A percentile compares a stretch with the other conserved stretches of the same genome.
phyloP scores from a whole-genome alignment of 2,888 invertebrate genomes.

The Chrysolina haemoptera region DNA sequence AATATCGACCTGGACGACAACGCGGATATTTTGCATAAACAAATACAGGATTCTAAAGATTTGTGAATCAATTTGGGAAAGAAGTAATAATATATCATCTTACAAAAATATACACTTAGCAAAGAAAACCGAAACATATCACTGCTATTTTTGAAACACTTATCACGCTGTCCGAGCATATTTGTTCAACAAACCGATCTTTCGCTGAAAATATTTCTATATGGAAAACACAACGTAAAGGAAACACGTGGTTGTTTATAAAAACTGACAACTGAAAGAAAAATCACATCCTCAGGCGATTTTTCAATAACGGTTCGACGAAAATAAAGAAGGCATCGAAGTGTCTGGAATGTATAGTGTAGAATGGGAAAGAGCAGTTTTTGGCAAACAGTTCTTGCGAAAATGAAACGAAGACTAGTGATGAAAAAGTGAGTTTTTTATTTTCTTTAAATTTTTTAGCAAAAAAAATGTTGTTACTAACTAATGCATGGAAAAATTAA shows the following conservation, averaged over 20 bases:
- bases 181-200: not conserved
- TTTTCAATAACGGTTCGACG: conserved; percentile 5
- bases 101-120: conserved; percentile 6
- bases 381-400: not conserved
- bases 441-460: not conserved
- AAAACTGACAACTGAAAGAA: conserved; percentile 10
- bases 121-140: conserved; percentile 9
- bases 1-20: no score
- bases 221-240: conserved; percentile 1
- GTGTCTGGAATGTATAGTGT: not conserved
- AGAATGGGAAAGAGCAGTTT: not conserved
- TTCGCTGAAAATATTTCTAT: conserved; percentile 11
- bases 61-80: not conserved
- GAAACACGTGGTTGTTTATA: conserved; percentile 16
- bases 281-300: conserved; percentile 12
- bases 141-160: conserved; percentile 16
- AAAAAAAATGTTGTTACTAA: no score
- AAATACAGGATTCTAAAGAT: not conserved
- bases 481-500: no score
- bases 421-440: not conserved
- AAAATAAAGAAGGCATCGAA: not conserved
- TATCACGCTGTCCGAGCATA: not conserved
- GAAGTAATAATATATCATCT: conserved; percentile 6
- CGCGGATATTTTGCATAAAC: not conserved
- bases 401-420: not conserved